Evolutionary conservation across 2,797 vertebrate species (phyloP), one percentile per base, ranked within the genome.

Genomic region (Jordanella pulchra): DNA sequence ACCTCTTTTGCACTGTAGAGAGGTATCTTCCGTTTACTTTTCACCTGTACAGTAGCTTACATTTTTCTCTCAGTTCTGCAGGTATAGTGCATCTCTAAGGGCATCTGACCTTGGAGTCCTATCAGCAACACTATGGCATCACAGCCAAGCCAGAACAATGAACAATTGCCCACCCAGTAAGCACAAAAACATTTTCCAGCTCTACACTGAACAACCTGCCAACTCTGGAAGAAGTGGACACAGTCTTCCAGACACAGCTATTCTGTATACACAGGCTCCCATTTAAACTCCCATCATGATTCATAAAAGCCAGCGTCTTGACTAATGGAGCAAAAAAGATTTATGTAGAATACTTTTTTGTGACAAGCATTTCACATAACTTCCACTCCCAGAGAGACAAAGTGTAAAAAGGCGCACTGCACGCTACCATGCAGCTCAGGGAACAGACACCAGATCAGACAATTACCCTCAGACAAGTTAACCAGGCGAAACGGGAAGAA

Each of bases 401-500:
- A 77, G 87, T 87, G 83, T 89, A 83, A 86, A 72, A 42, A 79
- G 78, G 79, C 79, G 14, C 39, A 32, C 15, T 77, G 78, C 78
- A 83, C 75, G 32, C 77, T 81, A 87, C 81, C 85, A 85, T 84
- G 87, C 73, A 86, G 87, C 82, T 88, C 76, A 80, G 81, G 87
- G 77, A 88, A 73, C 87, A 89, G 84, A 89, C 66, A 77, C 73
- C 84, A 80, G 74, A 90, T 89, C 87, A 87, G 89, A 89, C 92
- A 87, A 93, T 93, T 92, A 91, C 89, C 74, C 89, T 66, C 84
- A 71, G 86, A 89, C 86, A 85, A 89, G 86, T 87, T 84, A 89
- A 90, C 87, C 88, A 90, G 85, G 83, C n/a, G 72, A 82, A 87
- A 85, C 86, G 72, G 76, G 82, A 81, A 80, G 7, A 66, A 54